Conservation (phyloP, 2,113 vertebrate species). For the Perca schrenkii region DNA sequence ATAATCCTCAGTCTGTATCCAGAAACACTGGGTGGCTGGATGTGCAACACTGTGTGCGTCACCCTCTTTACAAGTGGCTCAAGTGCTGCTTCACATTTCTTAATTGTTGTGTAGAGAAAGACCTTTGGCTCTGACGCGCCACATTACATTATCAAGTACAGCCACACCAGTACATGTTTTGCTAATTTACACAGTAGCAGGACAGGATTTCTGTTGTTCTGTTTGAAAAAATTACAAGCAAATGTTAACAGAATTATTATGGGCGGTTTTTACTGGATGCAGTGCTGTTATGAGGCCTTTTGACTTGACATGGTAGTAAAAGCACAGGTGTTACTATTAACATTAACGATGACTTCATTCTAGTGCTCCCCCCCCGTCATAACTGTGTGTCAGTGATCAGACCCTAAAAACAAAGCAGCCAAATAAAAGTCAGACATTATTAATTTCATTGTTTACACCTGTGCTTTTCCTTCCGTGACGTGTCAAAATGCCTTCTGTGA, state of each 20-base stretch:
- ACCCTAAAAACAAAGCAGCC: neutral
- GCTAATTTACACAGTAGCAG: neutral
- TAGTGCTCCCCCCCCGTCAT: neutral
- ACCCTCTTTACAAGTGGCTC: slow-evolving; percentile 10
- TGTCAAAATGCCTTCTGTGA: neutral
- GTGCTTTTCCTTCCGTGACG: neutral
- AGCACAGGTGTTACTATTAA: neutral
- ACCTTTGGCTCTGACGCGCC: neutral
- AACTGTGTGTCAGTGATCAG: neutral
- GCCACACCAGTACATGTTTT: neutral
- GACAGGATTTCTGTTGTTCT: too few species aligned
- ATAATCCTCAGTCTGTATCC: neutral
- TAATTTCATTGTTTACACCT: neutral
- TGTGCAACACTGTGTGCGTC: slow-evolving; percentile 9
- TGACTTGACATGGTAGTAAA: neutral
- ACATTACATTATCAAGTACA: neutral
- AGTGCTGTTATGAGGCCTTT: neutral
- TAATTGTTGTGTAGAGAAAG: neutral
- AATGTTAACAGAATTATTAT: neutral
- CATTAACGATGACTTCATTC: neutral
- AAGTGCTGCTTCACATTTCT: slow-evolving; percentile 25
- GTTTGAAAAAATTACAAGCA: neutral
- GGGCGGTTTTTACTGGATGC: neutral
- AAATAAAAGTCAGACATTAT: neutral
- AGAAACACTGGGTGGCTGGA: neutral